phyloP scores from a whole-genome alignment of 2,113 vertebrate genomes.

The Pterocles burchelli region DNA sequence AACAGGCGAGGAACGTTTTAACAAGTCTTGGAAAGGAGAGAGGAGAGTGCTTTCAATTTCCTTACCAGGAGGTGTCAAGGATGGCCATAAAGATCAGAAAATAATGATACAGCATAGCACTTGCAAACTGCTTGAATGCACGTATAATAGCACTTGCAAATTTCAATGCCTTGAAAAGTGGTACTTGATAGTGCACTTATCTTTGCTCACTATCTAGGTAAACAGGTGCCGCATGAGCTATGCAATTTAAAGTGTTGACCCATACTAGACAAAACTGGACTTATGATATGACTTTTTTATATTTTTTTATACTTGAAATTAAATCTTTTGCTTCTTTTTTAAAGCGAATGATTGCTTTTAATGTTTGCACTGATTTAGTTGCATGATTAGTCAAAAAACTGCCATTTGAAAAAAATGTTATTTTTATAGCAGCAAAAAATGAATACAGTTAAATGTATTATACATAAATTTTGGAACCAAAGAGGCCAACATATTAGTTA shows the following conservation, averaged over 20 bases:
- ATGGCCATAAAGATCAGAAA: constrained; percentile 75
- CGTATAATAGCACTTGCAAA: constrained; percentile 94
- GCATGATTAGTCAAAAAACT: constrained; percentile 95
- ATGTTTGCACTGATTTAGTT: constrained; percentile 99
- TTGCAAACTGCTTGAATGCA: constrained; percentile 87
- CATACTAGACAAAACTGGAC: constrained; percentile 88
- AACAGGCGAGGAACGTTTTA: constrained; percentile 30
- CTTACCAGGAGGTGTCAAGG: constrained; percentile 64
- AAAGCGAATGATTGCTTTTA: constrained; percentile 97
- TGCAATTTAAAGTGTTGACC: constrained; percentile 97
- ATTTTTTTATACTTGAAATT: constrained; percentile 99
- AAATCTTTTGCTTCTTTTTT: constrained; percentile 98
- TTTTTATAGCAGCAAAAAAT: constrained; percentile 97
- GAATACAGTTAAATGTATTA: constrained; percentile 93
- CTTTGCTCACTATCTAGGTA: constrained; percentile 79
- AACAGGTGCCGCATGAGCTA: constrained; percentile 96
- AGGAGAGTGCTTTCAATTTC: constrained; percentile 60
- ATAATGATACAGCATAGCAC: constrained; percentile 84
- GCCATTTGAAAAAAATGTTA: constrained; percentile 95
- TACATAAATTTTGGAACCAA: constrained; percentile 96
- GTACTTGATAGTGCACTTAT: constrained; percentile 82
- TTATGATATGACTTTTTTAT: constrained; percentile 85
- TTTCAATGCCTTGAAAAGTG: constrained; percentile 92
- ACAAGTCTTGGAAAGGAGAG: constrained; percentile 46
- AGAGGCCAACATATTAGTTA: constrained; percentile 94